Percentiles rank a stretch among this genome's conserved stretches.
These are phyloP conservation scores for Dolichotis patagonum DNA, from an alignment of 2,113 vertebrate genomes.

Conservation along the genomic window DNA sequence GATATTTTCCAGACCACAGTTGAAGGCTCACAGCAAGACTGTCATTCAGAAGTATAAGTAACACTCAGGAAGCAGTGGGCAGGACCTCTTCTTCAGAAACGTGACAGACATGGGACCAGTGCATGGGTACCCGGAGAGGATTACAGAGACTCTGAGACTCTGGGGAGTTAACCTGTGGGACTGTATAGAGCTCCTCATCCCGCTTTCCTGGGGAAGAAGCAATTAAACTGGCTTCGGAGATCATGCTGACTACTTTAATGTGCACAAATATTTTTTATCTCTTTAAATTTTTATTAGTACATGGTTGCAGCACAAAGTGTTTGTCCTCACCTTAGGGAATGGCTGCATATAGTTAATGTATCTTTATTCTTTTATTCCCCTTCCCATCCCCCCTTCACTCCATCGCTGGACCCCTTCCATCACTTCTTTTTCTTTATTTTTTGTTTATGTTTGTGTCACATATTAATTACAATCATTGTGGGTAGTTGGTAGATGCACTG, in stretches of 20 bases:
- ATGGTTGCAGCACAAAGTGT: neutral
- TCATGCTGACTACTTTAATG: neutral
- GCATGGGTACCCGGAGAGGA: neutral
- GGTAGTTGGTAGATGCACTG: neutral
- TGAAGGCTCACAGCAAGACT: neutral
- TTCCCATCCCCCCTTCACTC: neutral
- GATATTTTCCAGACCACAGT: neutral
- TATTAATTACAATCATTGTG: neutral
- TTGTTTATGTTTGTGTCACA: neutral
- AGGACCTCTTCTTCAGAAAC: neutral
- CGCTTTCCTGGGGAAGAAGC: neutral
- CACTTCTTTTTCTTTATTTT: neutral
- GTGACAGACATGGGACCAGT: neutral
- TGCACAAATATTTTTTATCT: too few species aligned
- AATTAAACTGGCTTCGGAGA: conserved; percentile 12
- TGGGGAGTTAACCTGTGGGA: neutral
- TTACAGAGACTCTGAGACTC: neutral
- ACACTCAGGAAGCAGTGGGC: rapidly evolving
- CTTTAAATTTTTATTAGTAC: neutral
- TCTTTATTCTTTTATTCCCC: neutral
- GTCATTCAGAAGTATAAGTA: neutral
- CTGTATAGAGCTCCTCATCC: neutral
- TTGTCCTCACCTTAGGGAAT: neutral
- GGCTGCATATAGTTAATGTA: neutral
- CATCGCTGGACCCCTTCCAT: neutral